Conservation (phyloP, 2,888 invertebrate genomes). For the Drosophila siamana region DNA sequence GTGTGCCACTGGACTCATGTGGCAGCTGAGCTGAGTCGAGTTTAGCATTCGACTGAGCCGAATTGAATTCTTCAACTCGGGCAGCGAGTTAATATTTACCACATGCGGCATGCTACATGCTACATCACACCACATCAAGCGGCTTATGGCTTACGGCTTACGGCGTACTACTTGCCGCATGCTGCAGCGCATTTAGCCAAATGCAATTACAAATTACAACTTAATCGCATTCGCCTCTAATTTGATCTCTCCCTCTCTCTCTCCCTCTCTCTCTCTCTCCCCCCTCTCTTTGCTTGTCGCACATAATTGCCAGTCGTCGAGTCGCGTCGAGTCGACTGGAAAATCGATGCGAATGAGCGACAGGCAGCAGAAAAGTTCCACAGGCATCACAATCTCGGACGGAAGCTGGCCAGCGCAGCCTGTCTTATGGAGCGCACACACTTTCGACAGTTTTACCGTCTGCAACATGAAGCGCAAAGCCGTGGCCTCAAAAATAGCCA, state of each 20-base stretch:
- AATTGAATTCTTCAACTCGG: conserved; percentile 26
- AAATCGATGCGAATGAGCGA: conserved; percentile 9
- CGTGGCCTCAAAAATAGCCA: neutral
- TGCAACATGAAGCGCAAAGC: conserved; percentile 31
- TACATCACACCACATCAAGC: neutral
- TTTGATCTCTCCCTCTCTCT: too few species aligned
- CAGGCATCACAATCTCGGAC: neutral
- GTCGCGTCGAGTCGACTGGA: neutral
- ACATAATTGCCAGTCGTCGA: conserved; percentile 13
- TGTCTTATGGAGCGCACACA: conserved; percentile 27
- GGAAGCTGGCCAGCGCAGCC: conserved; percentile 25
- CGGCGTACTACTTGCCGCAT: neutral
- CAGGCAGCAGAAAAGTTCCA: neutral
- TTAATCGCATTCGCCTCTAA: conserved; percentile 19
- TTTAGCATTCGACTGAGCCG: neutral
- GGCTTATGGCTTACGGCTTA: too few species aligned
- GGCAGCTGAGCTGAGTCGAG: conserved; percentile 2
- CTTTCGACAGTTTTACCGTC: conserved; percentile 44
- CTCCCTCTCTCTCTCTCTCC: too few species aligned
- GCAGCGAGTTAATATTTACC: conserved; percentile 11
- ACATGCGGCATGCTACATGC: conserved; percentile 9
- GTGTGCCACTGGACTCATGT: conserved; percentile 39
- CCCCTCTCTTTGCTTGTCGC: neutral
- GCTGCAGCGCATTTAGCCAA: conserved; percentile 5
- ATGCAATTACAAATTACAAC: conserved; percentile 24